Base-by-base conservation (phyloP, 2,888 invertebrate species). In the Cinara cedri region DNA sequence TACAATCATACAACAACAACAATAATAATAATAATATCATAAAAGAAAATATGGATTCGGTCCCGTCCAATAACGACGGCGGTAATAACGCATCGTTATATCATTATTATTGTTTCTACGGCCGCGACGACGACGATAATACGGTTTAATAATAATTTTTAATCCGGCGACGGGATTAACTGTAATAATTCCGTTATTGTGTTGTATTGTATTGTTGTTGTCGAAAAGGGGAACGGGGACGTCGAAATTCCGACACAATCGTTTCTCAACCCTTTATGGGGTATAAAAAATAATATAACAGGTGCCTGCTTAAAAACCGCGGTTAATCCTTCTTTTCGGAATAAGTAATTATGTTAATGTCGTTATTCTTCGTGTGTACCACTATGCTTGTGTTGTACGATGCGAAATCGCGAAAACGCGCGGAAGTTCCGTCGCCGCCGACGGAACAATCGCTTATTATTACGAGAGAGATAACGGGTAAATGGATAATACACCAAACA, bases 1-100 rank as follows among this genome's bases (percentile, higher is more conserved):
- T 6, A 34, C 34, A n/a, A n/a, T n/a, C n/a, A n/a, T n/a, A n/a
- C n/a, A n/a, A n/a, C n/a, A n/a, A n/a, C 34, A 34, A 34, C 60
- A 46, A 60, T 71, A 55, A 42, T 71, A 46, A 60, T 71, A 55
- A 42, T 71, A 42, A 55, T 60, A 60, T 60, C 24, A 19, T 13
- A 72, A 60, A 34, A 34, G 6, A 34, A 34, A 34, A 34, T 34
- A 60, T n/a, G 46, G 24, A 24, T 16, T 44, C 46, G 34, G 46
- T 46, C 9, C 21, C 46, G 34, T 16, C 57, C 34, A 19, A 55
- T 34, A 42, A 65, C 14, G 44, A 42, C 21, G 24, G 51, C 9
- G 44, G 51, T 68, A 68, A 51, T 49, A 54, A 54, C 54, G 24
- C 34, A 42, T 63, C 34, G 19, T 42, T 44, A 21, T 65, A 21